phyloP scores from a whole-genome alignment of 2,113 vertebrate species.

The Thermophis baileyi region DNA sequence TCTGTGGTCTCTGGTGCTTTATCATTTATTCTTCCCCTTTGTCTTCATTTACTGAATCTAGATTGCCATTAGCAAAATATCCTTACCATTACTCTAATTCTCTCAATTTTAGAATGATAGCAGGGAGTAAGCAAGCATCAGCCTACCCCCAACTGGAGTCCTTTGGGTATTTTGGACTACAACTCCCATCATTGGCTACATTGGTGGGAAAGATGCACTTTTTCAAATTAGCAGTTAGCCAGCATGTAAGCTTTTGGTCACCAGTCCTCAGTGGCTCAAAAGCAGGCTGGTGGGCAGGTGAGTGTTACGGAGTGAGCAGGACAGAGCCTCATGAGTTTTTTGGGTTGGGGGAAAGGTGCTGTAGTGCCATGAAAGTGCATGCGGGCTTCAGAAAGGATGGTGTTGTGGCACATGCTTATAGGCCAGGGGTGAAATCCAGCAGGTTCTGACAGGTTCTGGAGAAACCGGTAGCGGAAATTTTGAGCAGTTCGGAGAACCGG shows the following conservation, averaged over 20 bases:
- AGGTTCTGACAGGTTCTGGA: too few species aligned
- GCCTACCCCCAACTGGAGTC: background rate
- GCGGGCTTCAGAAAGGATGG: too few species aligned
- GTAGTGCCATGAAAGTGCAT: too few species aligned
- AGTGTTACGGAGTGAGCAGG: background rate
- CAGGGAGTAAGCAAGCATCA: background rate
- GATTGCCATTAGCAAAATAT: background rate
- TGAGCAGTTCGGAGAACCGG: too few species aligned
- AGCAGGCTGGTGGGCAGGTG: background rate
- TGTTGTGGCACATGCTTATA: too few species aligned
- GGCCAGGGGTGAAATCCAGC: too few species aligned
- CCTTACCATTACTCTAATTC: background rate
- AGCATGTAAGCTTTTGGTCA: accelerated
- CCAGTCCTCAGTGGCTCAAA: background rate
- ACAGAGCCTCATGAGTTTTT: background rate
- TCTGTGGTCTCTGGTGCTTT: background rate
- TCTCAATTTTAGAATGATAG: background rate
- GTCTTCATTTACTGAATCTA: background rate
- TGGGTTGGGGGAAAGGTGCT: background rate
- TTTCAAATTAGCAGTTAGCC: background rate
- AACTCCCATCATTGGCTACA: background rate
- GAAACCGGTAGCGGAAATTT: too few species aligned
- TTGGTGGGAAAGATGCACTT: background rate
- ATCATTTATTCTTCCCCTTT: background rate
- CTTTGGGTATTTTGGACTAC: background rate